Evolutionary conservation across 2,113 vertebrate genomes (phyloP).

Genomic region (Urocolius indicus): DNA sequence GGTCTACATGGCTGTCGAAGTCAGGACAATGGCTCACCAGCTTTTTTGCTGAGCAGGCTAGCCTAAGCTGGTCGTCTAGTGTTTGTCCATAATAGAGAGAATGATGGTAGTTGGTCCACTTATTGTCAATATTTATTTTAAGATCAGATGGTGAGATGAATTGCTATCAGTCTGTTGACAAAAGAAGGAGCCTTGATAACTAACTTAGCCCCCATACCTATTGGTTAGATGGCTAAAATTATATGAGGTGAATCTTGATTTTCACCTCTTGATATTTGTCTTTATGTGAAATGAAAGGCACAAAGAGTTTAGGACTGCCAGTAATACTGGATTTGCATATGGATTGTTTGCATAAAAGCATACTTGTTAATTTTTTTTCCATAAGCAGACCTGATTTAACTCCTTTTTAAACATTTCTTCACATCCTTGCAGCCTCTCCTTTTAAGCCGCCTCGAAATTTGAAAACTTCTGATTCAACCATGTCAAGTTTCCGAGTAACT

Average conservation of each 20-base stretch:
- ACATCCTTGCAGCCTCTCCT: constrained; percentile 83
- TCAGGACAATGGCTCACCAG: neutral
- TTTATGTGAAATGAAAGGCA: neutral
- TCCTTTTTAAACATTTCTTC: neutral
- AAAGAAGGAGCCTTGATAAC: neutral
- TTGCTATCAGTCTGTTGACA: neutral
- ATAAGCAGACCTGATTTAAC: neutral
- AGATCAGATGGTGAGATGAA: neutral
- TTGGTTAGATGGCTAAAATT: neutral
- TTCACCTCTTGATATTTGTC: neutral
- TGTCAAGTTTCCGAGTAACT: constrained; percentile 92
- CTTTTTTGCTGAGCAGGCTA: neutral
- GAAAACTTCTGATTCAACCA: constrained; percentile 92
- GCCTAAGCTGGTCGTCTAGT: neutral
- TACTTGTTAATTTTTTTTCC: neutral
- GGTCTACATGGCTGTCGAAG: neutral
- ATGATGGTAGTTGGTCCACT: neutral
- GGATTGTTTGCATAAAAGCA: neutral
- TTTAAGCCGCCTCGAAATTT: constrained; percentile 94
- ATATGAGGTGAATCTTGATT: neutral
- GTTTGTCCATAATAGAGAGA: neutral
- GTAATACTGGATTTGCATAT: neutral
- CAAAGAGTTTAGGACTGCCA: neutral
- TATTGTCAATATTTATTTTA: neutral
- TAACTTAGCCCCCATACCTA: neutral